Conservation (phyloP, 1,140 invertebrate genomes). For the Musca domestica region DNA sequence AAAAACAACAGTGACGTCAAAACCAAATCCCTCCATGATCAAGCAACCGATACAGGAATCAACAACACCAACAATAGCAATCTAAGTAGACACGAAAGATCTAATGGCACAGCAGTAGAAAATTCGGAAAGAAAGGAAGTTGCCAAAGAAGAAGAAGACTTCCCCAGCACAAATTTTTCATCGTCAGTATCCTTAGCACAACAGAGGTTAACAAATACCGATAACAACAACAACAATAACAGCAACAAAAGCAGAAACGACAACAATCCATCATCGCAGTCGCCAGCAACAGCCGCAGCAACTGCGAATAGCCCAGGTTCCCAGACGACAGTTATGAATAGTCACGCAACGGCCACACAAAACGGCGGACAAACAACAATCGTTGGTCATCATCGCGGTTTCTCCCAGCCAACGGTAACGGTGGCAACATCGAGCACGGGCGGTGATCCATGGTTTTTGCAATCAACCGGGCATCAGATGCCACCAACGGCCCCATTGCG, state of each 20-base stretch:
- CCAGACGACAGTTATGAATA: conserved; percentile 46
- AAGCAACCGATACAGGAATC: background rate
- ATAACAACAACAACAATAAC: background rate
- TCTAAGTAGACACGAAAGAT: background rate
- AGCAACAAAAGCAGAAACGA: conserved; percentile 23
- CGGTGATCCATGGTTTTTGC: conserved; percentile 54
- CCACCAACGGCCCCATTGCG: conserved; percentile 50
- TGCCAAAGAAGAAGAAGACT: background rate
- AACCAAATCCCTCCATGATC: background rate
- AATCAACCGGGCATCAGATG: conserved; percentile 53
- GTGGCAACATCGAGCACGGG: conserved; percentile 41
- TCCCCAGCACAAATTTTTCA: background rate
- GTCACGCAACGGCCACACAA: conserved; percentile 51
- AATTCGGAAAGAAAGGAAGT: background rate
- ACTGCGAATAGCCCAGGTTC: conserved; percentile 21
- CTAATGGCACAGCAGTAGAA: background rate
- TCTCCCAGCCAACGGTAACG: conserved; percentile 50
- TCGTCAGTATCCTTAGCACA: background rate
- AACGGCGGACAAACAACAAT: conserved; percentile 51
- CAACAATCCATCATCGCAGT: background rate
- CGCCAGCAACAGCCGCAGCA: background rate
- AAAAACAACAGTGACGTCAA: conserved; percentile 2
- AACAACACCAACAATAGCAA: conserved; percentile 1
- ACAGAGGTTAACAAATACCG: background rate
- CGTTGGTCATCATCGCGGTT: conserved; percentile 53